These are phyloP conservation scores for Sycophaga agraensis DNA, from an alignment of 1,140 invertebrate species.

Conservation along the genomic window DNA sequence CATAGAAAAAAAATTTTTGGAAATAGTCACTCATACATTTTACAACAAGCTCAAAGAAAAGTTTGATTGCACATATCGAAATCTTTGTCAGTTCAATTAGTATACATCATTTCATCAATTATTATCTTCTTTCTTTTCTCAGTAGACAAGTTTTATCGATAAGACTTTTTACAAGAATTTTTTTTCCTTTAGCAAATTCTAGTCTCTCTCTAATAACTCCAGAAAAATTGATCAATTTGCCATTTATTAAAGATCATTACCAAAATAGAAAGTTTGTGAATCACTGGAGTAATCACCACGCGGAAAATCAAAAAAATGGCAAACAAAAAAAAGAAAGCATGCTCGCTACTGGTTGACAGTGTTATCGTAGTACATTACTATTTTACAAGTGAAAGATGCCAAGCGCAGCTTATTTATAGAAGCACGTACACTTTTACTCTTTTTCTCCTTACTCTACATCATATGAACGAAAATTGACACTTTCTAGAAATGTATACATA, in stretches of 20 bases:
- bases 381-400: constrained; percentile 15
- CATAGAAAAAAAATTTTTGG: constrained; percentile 7
- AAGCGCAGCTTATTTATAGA: constrained; percentile 20
- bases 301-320: too few relatives aligned
- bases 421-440: neutral
- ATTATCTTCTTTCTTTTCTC: neutral
- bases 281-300: too few relatives aligned
- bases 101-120: too few relatives aligned
- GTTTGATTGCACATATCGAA: too few relatives aligned
- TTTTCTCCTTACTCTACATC: neutral
- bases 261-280: too few relatives aligned
- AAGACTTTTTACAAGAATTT: constrained; percentile 21
- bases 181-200: too few relatives aligned
- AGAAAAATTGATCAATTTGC: too few relatives aligned
- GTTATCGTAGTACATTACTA: constrained; percentile 12
- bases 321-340: constrained; percentile 3
- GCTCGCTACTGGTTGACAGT: neutral
- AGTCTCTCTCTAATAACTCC: too few relatives aligned
- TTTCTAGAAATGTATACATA: constrained; percentile 2
- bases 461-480: neutral
- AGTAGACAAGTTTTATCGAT: neutral
- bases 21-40: too few relatives aligned
- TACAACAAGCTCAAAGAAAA: too few relatives aligned
- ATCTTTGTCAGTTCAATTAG: constrained; percentile 4
- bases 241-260: too few relatives aligned